Evolutionary conservation across 2,113 vertebrate genomes (phyloP).

Genomic region (Mastomys natalensis): DNA sequence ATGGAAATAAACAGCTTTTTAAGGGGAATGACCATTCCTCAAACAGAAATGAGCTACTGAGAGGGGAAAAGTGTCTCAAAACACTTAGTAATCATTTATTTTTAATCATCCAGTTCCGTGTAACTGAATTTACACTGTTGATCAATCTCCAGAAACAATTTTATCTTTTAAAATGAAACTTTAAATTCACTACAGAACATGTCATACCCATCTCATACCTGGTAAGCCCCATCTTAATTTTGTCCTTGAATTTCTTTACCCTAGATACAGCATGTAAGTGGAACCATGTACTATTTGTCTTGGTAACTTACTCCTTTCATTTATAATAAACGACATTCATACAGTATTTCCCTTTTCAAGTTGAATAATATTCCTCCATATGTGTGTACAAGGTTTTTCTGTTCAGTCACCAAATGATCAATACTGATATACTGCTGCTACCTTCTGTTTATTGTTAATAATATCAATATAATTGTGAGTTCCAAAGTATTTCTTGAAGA

Average conservation of each 20-base stretch:
- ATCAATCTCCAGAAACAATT: background rate
- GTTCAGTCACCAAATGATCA: background rate
- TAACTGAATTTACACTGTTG: background rate
- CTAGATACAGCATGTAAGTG: background rate
- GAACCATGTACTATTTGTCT: background rate
- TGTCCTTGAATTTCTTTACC: background rate
- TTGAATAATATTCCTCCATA: background rate
- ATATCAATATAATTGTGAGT: background rate
- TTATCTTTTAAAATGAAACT: conserved; percentile 11
- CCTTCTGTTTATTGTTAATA: background rate
- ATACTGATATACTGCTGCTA: background rate
- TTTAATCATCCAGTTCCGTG: background rate
- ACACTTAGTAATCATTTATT: background rate
- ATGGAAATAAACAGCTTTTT: background rate
- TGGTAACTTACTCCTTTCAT: background rate
- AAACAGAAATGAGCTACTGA: background rate
- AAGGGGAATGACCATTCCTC: background rate
- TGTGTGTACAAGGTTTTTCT: background rate
- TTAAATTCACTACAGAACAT: background rate
- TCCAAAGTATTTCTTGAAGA: background rate
- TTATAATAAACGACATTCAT: background rate
- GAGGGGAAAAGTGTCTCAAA: background rate
- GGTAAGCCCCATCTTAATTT: background rate
- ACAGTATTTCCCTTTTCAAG: background rate
- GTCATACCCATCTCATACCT: no score